These are phyloP conservation scores for Phocoena phocoena DNA, from an alignment of 2,113 vertebrate genomes.

Conservation along the genomic window DNA sequence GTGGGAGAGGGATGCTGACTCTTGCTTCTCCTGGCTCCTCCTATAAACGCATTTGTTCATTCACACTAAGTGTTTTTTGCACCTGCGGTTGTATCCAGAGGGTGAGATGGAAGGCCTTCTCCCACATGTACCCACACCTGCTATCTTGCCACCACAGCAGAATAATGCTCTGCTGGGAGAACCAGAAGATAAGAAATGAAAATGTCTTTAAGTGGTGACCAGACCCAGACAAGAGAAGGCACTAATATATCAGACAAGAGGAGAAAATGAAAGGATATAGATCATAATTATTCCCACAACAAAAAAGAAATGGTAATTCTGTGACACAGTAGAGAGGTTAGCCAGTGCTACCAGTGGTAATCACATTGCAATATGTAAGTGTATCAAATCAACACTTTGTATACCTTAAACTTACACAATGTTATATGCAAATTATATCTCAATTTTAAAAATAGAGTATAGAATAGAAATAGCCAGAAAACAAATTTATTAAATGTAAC, in stretches of 20 bases:
- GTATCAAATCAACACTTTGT: neutral
- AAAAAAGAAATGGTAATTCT: neutral
- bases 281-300: neutral
- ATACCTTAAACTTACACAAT: neutral
- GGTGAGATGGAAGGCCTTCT: neutral
- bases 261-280: neutral
- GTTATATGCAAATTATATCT: neutral
- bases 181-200: slow-evolving; percentile 24
- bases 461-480: neutral
- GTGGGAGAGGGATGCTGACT: neutral
- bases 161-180: neutral
- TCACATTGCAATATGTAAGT: neutral
- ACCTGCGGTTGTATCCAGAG: neutral
- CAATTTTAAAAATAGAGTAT: neutral
- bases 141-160: neutral
- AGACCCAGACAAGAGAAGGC: neutral
- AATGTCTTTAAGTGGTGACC: neutral
- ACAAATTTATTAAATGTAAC: neutral
- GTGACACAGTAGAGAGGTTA: neutral
- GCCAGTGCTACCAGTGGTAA: neutral
- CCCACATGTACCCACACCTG: neutral
- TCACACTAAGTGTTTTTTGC: neutral
- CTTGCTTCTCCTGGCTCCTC: neutral
- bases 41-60: neutral
- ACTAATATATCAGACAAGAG: neutral